phyloP scores from a whole-genome alignment of 2,797 vertebrate genomes.

The Tamandua tetradactyla region DNA sequence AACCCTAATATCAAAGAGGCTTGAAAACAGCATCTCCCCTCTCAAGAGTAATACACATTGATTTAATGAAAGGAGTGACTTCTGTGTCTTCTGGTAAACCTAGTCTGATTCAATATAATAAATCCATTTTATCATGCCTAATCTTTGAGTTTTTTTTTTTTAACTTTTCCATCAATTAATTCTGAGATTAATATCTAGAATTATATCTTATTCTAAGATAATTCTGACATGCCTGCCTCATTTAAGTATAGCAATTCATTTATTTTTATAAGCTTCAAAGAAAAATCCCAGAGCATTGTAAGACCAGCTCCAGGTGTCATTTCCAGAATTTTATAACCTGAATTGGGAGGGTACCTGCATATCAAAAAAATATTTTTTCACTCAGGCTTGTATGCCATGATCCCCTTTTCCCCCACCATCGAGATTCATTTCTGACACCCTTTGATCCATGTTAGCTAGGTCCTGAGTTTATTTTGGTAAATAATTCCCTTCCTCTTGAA shows the following conservation, averaged over 20 bases:
- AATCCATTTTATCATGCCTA: neutral
- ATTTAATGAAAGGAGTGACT: neutral
- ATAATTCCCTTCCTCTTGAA: neutral
- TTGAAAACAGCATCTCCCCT: neutral
- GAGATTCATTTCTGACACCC: neutral
- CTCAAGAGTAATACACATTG: neutral
- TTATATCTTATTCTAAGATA: neutral
- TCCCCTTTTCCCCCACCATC: rapidly evolving
- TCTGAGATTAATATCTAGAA: too few species aligned
- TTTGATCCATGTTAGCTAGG: neutral
- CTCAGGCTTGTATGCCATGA: neutral
- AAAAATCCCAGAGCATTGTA: neutral
- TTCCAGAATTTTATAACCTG: neutral
- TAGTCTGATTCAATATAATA: neutral
- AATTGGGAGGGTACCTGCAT: neutral
- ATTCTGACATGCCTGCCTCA: neutral
- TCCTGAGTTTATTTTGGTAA: neutral
- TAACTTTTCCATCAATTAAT: neutral
- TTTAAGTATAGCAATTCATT: neutral
- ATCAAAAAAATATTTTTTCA: neutral
- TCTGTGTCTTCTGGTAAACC: neutral
- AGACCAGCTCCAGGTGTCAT: neutral
- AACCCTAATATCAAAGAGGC: neutral
- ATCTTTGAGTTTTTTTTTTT: neutral
- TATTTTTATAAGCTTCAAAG: neutral